Evolutionary conservation across 2,888 invertebrate genomes (phyloP).

Genomic region (Schrankia costaestrigalis): DNA sequence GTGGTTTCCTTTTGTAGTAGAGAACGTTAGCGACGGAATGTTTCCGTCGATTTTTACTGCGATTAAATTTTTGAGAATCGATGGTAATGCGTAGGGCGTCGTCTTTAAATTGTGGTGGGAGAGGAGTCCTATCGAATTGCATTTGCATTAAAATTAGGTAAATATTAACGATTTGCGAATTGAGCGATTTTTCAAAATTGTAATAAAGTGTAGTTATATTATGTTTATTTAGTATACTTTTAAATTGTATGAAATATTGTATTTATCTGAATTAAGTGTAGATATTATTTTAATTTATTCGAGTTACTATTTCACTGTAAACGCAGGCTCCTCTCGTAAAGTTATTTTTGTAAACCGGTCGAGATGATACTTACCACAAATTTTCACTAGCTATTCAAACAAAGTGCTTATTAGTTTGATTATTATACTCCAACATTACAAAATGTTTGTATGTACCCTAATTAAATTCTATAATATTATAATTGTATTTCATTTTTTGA

Average conservation of each 20-base stretch:
- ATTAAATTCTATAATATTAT: conserved; percentile 78
- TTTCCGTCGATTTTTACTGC: conserved; percentile 61
- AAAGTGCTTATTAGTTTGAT: conserved; percentile 78
- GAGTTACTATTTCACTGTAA: conserved; percentile 31
- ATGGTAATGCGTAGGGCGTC: conserved; percentile 23
- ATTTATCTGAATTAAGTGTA: conserved; percentile 35
- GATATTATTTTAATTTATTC: conserved; percentile 36
- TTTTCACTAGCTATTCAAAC: conserved; percentile 69
- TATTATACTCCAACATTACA: conserved; percentile 78
- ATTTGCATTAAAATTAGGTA: conserved; percentile 28
- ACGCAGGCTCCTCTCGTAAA: conserved; percentile 62
- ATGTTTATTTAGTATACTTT: conserved; percentile 11
- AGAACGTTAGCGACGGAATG: conserved; percentile 71
- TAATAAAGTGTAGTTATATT: conserved; percentile 13
- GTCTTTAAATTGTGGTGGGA: conserved; percentile 24
- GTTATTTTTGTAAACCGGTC: conserved; percentile 50
- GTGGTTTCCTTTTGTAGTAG: conserved; percentile 70
- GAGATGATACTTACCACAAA: conserved; percentile 58
- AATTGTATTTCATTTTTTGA: conserved; percentile 36
- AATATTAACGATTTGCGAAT: conserved; percentile 19
- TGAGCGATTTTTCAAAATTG: conserved; percentile 24
- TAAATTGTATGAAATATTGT: conserved; percentile 22
- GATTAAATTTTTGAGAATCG: conserved; percentile 35
- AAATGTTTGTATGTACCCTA: conserved; percentile 80
- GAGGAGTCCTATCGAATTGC: conserved; percentile 32